Evolutionary conservation across 1,140 invertebrate genomes (phyloP).

Genomic region (Pantala flavescens): DNA sequence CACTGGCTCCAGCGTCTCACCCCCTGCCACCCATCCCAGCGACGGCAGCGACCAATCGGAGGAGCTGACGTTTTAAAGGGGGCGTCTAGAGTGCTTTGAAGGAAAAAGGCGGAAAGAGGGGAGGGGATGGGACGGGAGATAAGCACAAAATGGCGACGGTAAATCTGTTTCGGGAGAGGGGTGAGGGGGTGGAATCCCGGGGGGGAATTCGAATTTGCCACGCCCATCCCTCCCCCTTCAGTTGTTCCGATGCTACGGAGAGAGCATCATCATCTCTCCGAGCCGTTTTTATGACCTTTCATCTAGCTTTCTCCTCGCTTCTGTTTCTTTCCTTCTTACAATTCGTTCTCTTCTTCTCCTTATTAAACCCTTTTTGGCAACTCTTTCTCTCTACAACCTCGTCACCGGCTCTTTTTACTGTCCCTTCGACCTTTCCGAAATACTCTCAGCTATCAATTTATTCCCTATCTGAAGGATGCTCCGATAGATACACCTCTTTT

Average conservation of each 20-base stretch:
- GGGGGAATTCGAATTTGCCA: not conserved
- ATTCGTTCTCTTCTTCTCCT: not conserved
- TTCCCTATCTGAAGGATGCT: no score
- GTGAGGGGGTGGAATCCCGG: not conserved
- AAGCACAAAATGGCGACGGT: constrained; percentile 4
- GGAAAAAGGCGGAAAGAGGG: not conserved
- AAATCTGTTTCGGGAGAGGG: constrained; percentile 1
- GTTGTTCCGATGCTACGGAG: not conserved
- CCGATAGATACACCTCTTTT: no score
- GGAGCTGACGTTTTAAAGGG: not conserved
- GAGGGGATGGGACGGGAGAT: not conserved
- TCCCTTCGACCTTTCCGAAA: no score
- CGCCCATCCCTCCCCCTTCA: not conserved
- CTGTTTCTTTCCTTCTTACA: not conserved
- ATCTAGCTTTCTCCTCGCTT: not conserved
- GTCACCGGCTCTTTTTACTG: no score
- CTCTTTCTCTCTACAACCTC: no score
- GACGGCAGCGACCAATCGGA: not conserved
- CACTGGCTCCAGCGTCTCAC: not conserved
- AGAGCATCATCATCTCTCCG: not conserved
- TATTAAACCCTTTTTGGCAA: no score
- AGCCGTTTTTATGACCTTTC: not conserved
- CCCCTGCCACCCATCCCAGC: not conserved
- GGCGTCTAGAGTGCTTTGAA: not conserved
- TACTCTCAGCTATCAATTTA: no score